Evolutionary conservation across 2,888 invertebrate species (phyloP), one percentile per base, ranked within the genome.

Genomic region (Agrenia bidenticulata): DNA sequence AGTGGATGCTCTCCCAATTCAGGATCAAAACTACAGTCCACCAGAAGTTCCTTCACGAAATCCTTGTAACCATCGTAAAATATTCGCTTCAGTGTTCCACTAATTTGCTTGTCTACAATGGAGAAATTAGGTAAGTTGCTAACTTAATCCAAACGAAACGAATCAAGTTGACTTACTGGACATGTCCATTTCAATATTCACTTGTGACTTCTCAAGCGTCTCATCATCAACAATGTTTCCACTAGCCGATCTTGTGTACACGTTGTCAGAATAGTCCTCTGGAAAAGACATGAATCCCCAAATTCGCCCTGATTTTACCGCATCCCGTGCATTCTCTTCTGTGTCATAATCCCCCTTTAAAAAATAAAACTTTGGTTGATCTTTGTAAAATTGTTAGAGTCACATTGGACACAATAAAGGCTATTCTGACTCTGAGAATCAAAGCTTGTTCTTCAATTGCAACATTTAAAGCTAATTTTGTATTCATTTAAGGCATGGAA

Each of bases 341-440:
- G 61, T 60, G 2, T 56, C 54, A 23, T 70, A 70, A 11, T 86
- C 78, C 45, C 4, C 39, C 61, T 54, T n/a, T n/a, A 2, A 51
- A 49, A n/a, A 7, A 49, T 17, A 7, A 13, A 9, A 49, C 9
- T 49, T 49, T 7, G 17, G 19, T 49, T 49, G 19, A 49, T 11
- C 15, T 66, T n/a, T n/a, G n/a, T 60, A 26, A 55, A 27, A 1
- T 54, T 4, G 27, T 17, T 21, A 23, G 4, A 26, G 26, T 26
- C 24, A 54, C 4, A 53, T 53, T 17, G 17, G 5, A 15, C 15
- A 39, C 39, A 39, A 39, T 39, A 39, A 39, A 39, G 39, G 9
- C 15, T 11, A 39, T 39, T 39, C n/a, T n/a, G n/a, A n/a, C n/a
- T n/a, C n/a, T n/a, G n/a, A n/a, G n/a, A n/a, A n/a, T n/a, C n/a